Evolutionary conservation across 1,140 invertebrate species (phyloP).

Genomic region (Chironomus striatipennis): DNA sequence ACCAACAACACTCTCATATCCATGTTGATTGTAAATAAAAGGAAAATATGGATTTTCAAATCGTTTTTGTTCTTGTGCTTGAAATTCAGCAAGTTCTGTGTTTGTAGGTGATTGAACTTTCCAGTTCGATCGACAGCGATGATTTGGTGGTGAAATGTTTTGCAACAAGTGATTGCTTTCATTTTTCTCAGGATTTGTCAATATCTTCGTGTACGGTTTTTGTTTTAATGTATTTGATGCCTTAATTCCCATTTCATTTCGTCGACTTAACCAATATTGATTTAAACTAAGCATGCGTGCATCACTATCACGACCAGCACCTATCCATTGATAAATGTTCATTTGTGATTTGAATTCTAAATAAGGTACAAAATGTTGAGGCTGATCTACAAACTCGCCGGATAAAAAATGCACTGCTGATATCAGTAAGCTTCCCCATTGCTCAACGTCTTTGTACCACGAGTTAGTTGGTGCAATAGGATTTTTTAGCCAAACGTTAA

Average conservation of each 20-base stretch:
- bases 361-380: constrained; percentile 87
- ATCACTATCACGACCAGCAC: constrained; percentile 86
- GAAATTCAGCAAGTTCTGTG: constrained; percentile 70
- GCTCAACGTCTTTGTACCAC: constrained; percentile 61
- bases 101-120: constrained; percentile 66
- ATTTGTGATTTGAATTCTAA: constrained; percentile 73
- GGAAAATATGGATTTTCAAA: constrained; percentile 79
- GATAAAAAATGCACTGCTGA: constrained; percentile 80
- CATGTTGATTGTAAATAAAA: constrained; percentile 76
- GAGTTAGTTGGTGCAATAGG: constrained; percentile 72
- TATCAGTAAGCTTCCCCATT: constrained; percentile 69
- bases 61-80: constrained; percentile 55
- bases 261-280: constrained; percentile 61
- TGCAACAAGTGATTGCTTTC: not conserved
- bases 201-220: constrained; percentile 26
- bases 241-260: constrained; percentile 40
- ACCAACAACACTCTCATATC: constrained; percentile 79
- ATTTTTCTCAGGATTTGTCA: constrained; percentile 26
- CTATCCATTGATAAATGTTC: constrained; percentile 86
- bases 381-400: constrained; percentile 71
- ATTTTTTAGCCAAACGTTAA: constrained; percentile 71
- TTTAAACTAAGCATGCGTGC: constrained; percentile 64
- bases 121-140: constrained; percentile 64
- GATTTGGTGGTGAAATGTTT: constrained; percentile 45
- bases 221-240: constrained; percentile 28